Conservation (phyloP, 2,113 vertebrate genomes). For the human (Homo sapiens) region GRCh38 chr1:232154501-232155000, state of each 20-base stretch:
- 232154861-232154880: background rate
- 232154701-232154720: background rate
- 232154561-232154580: background rate
- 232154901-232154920: background rate
- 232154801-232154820: background rate
- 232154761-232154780: background rate
- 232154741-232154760: background rate
- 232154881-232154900: background rate
- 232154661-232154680: background rate
- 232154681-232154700: background rate
- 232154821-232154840: background rate
- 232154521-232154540: background rate
- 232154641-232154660: background rate
- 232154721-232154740: background rate
- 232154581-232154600: background rate
- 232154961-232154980: background rate
- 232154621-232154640: background rate
- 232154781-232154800: background rate
- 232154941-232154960: background rate
- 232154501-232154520: background rate
- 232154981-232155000: background rate
- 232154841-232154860: background rate
- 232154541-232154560: background rate
- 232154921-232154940: background rate
- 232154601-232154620: background rate